These are phyloP conservation scores for Erythrolamprus reginae DNA, from an alignment of 2,113 vertebrate genomes.

Conservation along the genomic window DNA sequence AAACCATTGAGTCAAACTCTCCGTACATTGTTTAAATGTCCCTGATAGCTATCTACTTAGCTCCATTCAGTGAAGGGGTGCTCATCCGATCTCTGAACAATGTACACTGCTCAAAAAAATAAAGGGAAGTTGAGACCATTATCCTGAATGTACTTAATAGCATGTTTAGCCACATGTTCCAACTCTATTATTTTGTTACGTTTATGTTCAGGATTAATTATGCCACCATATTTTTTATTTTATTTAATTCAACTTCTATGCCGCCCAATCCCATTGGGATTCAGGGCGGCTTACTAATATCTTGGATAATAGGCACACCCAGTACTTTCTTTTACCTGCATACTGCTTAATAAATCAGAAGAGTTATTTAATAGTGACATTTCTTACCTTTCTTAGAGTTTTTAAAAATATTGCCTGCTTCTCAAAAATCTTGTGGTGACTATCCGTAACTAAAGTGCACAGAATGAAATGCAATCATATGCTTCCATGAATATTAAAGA, in stretches of 20 bases:
- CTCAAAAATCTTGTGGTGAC: constrained; percentile 8
- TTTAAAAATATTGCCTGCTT: background rate
- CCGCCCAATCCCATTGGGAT: too few species aligned
- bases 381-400: background rate
- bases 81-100: background rate
- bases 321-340: constrained; percentile 3
- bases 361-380: background rate
- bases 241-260: too few species aligned
- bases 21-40: background rate
- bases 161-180: background rate
- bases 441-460: constrained; percentile 11
- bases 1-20: background rate
- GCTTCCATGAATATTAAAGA: constrained; percentile 16
- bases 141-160: background rate
- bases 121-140: background rate
- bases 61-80: background rate
- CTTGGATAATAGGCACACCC: background rate
- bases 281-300: too few species aligned
- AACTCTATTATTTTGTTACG: background rate
- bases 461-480: constrained; percentile 20
- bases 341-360: background rate
- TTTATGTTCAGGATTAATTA: constrained; percentile 28
- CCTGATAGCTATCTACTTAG: background rate
- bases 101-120: too few species aligned
- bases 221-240: too few species aligned